These are phyloP conservation scores for Phrixothrix hirtus DNA, from an alignment of 2,888 invertebrate genomes.

Conservation along the genomic window DNA sequence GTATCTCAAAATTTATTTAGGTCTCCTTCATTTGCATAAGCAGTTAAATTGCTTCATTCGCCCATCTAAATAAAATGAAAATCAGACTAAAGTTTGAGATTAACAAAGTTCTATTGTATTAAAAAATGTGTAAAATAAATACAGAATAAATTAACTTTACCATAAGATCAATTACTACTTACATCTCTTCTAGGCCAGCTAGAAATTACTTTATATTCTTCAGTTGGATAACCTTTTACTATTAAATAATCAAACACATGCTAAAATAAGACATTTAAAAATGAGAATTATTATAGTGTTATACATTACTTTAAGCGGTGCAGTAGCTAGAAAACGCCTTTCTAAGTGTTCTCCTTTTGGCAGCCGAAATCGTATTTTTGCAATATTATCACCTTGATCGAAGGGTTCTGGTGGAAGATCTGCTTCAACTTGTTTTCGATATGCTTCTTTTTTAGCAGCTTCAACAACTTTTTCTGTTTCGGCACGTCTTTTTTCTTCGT, in stretches of 20 bases:
- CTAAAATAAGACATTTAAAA: slow-evolving; percentile 51
- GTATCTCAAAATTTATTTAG: no score
- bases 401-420: slow-evolving; percentile 76
- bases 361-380: slow-evolving; percentile 79
- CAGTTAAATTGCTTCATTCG: background rate
- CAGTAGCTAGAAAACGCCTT: slow-evolving; percentile 71
- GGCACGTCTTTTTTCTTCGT: slow-evolving; percentile 71
- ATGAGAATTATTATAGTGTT: background rate
- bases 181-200: slow-evolving; percentile 96
- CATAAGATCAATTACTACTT: no score
- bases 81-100: slow-evolving; percentile 17
- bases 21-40: no score
- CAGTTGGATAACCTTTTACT: slow-evolving; percentile 84
- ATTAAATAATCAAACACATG: slow-evolving; percentile 84
- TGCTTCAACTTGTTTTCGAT: slow-evolving; percentile 64
- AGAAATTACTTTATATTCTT: slow-evolving; percentile 88
- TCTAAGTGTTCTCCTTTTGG: slow-evolving; percentile 78
- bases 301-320: slow-evolving; percentile 62
- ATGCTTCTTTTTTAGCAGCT: slow-evolving; percentile 76
- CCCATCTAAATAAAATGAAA: slow-evolving; percentile 6
- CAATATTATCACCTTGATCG: slow-evolving; percentile 58
- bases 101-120: no score
- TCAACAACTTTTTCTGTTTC: slow-evolving; percentile 75
- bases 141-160: no score
- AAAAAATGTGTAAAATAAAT: no score